Conservation (phyloP, 2,888 invertebrate species). For the Cataglyphis altisquamis region DNA sequence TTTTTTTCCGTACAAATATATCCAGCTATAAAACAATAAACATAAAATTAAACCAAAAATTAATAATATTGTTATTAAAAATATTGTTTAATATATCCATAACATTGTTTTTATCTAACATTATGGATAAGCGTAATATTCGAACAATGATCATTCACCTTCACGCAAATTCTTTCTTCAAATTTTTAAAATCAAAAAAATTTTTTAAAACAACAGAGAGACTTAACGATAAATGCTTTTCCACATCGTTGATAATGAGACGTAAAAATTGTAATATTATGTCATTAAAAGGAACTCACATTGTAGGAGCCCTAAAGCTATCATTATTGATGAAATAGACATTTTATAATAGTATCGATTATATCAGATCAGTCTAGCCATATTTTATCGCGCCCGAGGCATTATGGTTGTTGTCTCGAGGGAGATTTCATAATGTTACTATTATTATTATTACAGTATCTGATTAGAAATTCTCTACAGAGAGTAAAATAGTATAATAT, state of each 20-base stretch:
- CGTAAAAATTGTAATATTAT: slow-evolving; percentile 55
- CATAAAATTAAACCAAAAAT: background rate
- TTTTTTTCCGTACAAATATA: background rate
- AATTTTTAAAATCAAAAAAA: background rate
- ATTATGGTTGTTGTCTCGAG: background rate
- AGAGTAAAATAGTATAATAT: background rate
- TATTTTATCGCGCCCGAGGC: background rate
- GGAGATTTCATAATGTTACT: slow-evolving; percentile 14
- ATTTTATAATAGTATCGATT: slow-evolving; percentile 22
- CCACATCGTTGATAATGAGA: slow-evolving; percentile 58
- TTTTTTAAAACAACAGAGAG: slow-evolving; percentile 26
- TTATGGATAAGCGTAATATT: background rate
- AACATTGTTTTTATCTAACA: background rate
- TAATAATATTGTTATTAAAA: no score
- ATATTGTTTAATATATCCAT: background rate
- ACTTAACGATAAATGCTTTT: slow-evolving; percentile 13
- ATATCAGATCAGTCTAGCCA: slow-evolving; percentile 15
- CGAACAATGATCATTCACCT: background rate
- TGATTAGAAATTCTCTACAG: background rate
- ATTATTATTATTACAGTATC: slow-evolving; percentile 34
- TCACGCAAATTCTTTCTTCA: background rate
- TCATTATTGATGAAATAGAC: slow-evolving; percentile 52
- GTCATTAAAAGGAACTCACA: slow-evolving; percentile 31
- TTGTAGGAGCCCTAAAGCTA: slow-evolving; percentile 45
- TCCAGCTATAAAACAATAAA: background rate